phyloP scores from a whole-genome alignment of 2,113 vertebrate genomes.

The Sorex araneus region DNA sequence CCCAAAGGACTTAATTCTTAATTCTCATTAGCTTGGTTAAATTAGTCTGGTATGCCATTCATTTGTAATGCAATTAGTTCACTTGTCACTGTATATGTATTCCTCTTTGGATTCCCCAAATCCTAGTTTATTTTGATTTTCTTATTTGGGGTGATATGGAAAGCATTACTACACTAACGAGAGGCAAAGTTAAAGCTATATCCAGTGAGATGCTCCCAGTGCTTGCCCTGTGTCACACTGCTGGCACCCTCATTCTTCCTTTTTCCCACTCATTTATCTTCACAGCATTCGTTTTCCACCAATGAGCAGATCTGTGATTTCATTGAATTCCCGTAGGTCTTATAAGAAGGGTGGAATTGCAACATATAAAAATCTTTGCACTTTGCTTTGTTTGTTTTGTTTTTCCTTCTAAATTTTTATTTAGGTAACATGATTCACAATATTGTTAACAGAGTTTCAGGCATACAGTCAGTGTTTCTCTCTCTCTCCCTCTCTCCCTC shows the following conservation, averaged over 20 bases:
- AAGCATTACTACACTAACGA: not conserved
- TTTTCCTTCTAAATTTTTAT: no score
- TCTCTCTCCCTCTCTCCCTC: no score
- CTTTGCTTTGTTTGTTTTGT: not conserved
- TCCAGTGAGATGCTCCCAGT: not conserved
- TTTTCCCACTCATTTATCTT: not conserved
- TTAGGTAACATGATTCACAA: no score
- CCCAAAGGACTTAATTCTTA: constrained; percentile 16
- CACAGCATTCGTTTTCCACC: not conserved
- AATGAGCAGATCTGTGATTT: not conserved
- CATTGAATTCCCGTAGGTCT: not conserved
- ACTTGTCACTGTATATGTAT: constrained; percentile 38
- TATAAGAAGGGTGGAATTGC: not conserved
- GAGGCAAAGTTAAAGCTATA: not conserved
- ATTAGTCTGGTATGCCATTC: not conserved
- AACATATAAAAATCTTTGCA: not conserved
- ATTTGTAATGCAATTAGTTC: not conserved
- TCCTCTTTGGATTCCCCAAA: not conserved
- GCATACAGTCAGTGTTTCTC: no score
- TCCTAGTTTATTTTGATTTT: constrained; percentile 1
- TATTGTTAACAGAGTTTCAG: no score
- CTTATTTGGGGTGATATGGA: not conserved
- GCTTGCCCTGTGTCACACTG: not conserved
- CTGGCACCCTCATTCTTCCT: not conserved
- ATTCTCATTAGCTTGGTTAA: not conserved